Base-by-base conservation (phyloP, 2,888 invertebrate genomes). In the Quadroppia sp. region DNA sequence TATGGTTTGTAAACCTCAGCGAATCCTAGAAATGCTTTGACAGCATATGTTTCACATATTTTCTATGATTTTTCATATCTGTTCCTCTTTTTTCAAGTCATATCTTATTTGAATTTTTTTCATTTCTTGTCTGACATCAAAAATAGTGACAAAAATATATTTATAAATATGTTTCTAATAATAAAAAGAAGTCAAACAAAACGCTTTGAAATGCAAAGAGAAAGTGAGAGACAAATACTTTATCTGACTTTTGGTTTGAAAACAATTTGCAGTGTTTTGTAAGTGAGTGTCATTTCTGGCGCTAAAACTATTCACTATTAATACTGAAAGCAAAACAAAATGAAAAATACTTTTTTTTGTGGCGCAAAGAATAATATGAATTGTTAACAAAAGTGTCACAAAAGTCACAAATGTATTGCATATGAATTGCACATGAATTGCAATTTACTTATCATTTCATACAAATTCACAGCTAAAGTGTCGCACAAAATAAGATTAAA, bases 271-370 rank as follows among this genome's bases (percentile, higher is more conserved):
- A 6, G 6, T 64, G 64, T 28, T 2, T 28, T 59, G 56, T n/a
- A 64, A 64, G 64, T 7, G 17, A 64, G 64, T 64, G 64, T 36
- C 64, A 64, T 64, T 64, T 9, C 40, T 9, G 64, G 64, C 30
- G 59, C 32, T 30, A 2, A 64, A 36, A n/a, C 17, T 23, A 15
- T 53, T 23, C n/a, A n/a, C n/a, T n/a, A n/a, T n/a, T 48, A 6
- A 48, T 48, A 15, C 30, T 36, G 25, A 36, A 20, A 64, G n/a
- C 36, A 36, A 36, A n/a, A 53, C 25, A 53, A 25, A 25, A 59
- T 28, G 30, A 30, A 53, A 23, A 15, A 53, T 25, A 53, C 3
- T 23, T 4, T 48, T 48, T 48, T 15, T n/a, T 48, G 48, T 15
- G 20, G n/a, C n/a, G 3, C n/a, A n/a, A 53, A 23, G 3, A 53